These are phyloP conservation scores for Pleuronectes platessa DNA, from an alignment of 2,113 vertebrate species.

Conservation along the genomic window DNA sequence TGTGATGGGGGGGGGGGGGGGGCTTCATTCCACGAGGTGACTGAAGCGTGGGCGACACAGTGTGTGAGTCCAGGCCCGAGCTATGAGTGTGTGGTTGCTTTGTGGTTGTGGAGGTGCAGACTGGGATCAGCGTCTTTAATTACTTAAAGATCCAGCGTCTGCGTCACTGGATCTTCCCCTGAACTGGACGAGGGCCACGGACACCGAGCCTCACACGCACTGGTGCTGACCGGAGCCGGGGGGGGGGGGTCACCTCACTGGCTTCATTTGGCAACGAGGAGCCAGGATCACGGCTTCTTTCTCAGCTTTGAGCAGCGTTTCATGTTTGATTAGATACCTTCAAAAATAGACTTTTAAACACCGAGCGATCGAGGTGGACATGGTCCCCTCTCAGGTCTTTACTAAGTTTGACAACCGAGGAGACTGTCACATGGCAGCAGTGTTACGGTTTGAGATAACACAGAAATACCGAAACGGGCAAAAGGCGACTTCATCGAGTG, in stretches of 20 bases:
- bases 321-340: conserved; percentile 49
- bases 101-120: conserved; percentile 59
- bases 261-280: conserved; percentile 59
- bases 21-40: conserved; percentile 58
- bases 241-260: neutral
- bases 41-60: conserved; percentile 37
- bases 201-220: neutral
- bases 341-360: conserved; percentile 39
- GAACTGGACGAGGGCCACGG: conserved; percentile 21
- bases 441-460: neutral
- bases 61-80: conserved; percentile 55
- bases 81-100: conserved; percentile 39
- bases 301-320: conserved; percentile 54
- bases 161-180: conserved; percentile 71
- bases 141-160: conserved; percentile 37
- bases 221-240: neutral
- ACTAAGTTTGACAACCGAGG: conserved; percentile 53
- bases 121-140: conserved; percentile 53
- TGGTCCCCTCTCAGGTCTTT: conserved; percentile 29
- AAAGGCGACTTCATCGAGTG: conserved; percentile 19
- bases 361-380: conserved; percentile 1
- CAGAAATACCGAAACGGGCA: conserved; percentile 12
- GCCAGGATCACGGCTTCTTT: conserved; percentile 30
- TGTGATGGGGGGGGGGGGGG: neutral
- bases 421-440: conserved; percentile 27